These are phyloP conservation scores for Eupithecia centaureata DNA, from an alignment of 2,888 invertebrate genomes.

Conservation along the genomic window DNA sequence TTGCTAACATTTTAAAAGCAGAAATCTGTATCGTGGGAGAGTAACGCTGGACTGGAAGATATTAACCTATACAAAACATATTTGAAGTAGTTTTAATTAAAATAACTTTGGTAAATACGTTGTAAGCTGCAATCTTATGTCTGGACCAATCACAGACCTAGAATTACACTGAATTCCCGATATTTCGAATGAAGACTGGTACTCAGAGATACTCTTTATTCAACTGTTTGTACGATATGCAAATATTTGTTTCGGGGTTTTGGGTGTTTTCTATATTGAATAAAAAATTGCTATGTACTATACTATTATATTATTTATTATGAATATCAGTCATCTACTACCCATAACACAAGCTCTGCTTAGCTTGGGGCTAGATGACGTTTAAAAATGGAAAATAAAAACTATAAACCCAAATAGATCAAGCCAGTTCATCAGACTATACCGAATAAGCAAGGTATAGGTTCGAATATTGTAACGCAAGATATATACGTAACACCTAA, in stretches of 20 bases:
- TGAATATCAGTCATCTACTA: no score
- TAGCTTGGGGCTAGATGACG: no score
- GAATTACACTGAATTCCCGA: neutral
- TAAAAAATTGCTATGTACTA: no score
- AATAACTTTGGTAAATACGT: neutral
- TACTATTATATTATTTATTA: no score
- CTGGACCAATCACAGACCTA: neutral
- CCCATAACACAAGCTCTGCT: no score
- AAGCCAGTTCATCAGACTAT: neutral
- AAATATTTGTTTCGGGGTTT: no score
- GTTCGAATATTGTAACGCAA: neutral
- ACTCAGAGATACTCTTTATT: no score
- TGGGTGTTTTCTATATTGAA: no score
- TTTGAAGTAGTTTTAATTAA: constrained; percentile 11
- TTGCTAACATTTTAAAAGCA: constrained; percentile 34
- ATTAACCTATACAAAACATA: constrained; percentile 14
- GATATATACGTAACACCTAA: neutral
- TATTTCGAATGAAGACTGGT: neutral
- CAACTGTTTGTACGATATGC: no score
- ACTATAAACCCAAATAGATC: neutral
- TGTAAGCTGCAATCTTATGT: neutral
- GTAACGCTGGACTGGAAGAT: constrained; percentile 8
- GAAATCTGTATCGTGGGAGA: constrained; percentile 41
- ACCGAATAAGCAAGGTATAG: neutral
- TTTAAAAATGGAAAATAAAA: no score